A percentile compares a stretch with the other conserved stretches of the same genome.
Evolutionary conservation across 2,888 invertebrate genomes (phyloP).

Genomic region (Cyclophora albipunctata): DNA sequence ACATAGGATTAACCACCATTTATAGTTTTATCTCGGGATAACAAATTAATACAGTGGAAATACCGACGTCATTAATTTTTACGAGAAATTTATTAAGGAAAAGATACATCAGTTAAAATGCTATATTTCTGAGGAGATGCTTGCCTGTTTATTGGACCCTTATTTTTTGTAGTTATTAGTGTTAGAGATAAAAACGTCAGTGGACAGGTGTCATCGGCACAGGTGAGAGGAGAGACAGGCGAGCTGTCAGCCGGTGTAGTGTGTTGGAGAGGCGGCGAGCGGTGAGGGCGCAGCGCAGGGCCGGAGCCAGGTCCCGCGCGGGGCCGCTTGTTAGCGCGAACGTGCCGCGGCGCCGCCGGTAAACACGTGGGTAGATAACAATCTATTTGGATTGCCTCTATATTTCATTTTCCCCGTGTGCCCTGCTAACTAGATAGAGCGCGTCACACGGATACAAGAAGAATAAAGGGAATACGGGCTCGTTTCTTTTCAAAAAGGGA

Average conservation of each 20-base stretch:
- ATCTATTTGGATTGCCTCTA: conserved; percentile 76
- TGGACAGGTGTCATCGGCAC: conserved; percentile 63
- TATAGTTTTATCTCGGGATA: conserved; percentile 62
- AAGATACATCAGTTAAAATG: neutral
- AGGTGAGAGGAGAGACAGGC: conserved; percentile 14
- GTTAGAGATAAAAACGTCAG: conserved; percentile 2
- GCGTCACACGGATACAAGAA: conserved; percentile 39
- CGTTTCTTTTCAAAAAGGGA: conserved; percentile 44
- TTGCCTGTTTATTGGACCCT: too few relatives aligned
- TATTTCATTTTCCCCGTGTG: conserved; percentile 73
- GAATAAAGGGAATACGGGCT: conserved; percentile 63
- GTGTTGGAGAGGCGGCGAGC: conserved; percentile 38
- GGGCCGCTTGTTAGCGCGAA: conserved; percentile 67
- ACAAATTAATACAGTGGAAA: conserved; percentile 66
- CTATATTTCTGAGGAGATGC: too few relatives aligned
- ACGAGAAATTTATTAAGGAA: conserved; percentile 19
- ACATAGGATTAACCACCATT: conserved; percentile 66
- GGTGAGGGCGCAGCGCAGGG: conserved; percentile 2
- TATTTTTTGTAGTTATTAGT: neutral
- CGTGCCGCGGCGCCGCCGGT: conserved; percentile 68
- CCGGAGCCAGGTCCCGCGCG: conserved; percentile 40
- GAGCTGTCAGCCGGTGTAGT: conserved; percentile 36
- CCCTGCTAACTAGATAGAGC: conserved; percentile 71
- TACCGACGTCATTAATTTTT: conserved; percentile 57
- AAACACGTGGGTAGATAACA: conserved; percentile 76